Conservation (phyloP, 2,113 vertebrate species). For the Australoheros scitulus region DNA sequence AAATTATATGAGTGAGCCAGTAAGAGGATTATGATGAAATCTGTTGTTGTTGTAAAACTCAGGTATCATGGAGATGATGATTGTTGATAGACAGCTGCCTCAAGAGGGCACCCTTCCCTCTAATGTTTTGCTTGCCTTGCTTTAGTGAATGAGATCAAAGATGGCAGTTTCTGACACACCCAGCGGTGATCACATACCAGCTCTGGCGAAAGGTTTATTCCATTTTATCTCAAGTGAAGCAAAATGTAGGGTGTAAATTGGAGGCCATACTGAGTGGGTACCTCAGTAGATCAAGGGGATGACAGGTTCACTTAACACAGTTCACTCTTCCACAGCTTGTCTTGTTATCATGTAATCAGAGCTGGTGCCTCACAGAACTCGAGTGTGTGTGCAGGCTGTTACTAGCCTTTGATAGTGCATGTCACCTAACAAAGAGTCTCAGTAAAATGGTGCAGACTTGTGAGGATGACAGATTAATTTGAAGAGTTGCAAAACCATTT, state of each 20-base stretch:
- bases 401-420: background rate
- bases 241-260: background rate
- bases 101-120: conserved; percentile 64
- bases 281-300: background rate
- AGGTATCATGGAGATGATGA: background rate
- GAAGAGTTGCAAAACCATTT: background rate
- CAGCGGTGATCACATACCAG: conserved; percentile 27
- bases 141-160: conserved; percentile 35
- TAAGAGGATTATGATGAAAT: background rate
- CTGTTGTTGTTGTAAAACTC: background rate
- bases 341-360: conserved; percentile 18
- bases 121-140: conserved; percentile 12
- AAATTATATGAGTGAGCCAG: background rate
- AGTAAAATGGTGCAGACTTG: background rate
- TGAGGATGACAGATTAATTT: background rate
- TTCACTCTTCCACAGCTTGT: conserved; percentile 5
- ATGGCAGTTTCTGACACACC: conserved; percentile 49
- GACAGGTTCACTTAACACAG: conserved; percentile 4
- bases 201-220: conserved; percentile 11
- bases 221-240: conserved; percentile 19
- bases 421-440: background rate
- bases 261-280: background rate
- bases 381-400: background rate
- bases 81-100: conserved; percentile 33
- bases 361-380: background rate